These are phyloP conservation scores for Yponomeuta cagnagella DNA, from an alignment of 2,888 invertebrate genomes.

Conservation along the genomic window DNA sequence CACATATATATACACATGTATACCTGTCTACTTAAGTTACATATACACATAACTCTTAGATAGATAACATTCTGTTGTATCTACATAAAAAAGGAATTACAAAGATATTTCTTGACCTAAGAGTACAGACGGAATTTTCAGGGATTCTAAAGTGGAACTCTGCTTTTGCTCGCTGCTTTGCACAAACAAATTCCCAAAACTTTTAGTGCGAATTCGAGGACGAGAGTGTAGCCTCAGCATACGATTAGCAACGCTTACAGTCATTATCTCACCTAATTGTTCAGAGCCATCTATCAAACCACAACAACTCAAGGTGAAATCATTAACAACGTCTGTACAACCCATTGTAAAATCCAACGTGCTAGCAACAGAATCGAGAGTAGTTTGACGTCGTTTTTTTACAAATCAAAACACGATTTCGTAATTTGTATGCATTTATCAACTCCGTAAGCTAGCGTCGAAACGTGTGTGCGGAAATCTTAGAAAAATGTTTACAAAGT, in stretches of 20 bases:
- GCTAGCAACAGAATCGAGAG: background rate
- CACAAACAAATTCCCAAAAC: too few species aligned
- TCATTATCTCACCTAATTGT: conserved; percentile 37
- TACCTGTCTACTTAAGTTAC: too few species aligned
- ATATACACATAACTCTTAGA: too few species aligned
- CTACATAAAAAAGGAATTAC: too few species aligned
- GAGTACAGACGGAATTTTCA: too few species aligned
- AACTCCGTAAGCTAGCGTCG: background rate
- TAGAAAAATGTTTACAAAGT: background rate
- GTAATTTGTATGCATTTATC: background rate
- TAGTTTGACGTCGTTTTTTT: background rate
- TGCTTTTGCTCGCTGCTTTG: too few species aligned
- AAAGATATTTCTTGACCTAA: too few species aligned
- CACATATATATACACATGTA: too few species aligned
- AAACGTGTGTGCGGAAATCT: background rate
- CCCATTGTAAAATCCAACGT: background rate
- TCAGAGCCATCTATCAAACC: conserved; percentile 42
- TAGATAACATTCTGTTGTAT: too few species aligned
- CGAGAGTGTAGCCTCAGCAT: background rate
- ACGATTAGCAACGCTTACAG: conserved; percentile 19
- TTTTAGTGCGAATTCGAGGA: too few species aligned
- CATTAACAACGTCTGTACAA: background rate
- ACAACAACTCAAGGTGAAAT: conserved; percentile 30
- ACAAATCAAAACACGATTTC: background rate
- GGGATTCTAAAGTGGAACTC: too few species aligned